Percentiles rank a stretch among this genome's conserved stretches.
Evolutionary conservation across 2,888 invertebrate genomes (phyloP).

Genomic region (Ormyrus pomaceus): DNA sequence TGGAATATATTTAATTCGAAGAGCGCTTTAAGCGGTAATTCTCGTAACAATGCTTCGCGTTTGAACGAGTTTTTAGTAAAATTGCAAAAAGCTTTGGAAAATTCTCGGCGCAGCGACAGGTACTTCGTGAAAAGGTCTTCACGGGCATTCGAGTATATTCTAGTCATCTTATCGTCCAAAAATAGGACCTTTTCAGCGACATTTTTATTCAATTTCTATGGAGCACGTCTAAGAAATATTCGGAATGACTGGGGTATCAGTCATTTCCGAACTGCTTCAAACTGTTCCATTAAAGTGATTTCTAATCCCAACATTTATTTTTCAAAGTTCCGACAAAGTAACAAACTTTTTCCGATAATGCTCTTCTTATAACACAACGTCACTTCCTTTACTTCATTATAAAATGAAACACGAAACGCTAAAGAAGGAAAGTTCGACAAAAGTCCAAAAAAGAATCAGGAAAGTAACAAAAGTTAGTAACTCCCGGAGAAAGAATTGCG

Average conservation of each 20-base stretch:
- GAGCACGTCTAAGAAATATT: neutral
- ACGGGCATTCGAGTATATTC: too few relatives aligned
- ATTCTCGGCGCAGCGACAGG: too few relatives aligned
- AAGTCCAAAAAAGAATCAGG: neutral
- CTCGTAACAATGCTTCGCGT: too few relatives aligned
- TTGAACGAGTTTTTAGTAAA: too few relatives aligned
- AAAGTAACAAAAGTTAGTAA: slow-evolving; percentile 13
- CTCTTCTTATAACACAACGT: slow-evolving; percentile 7
- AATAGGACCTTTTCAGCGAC: neutral
- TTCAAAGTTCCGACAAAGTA: slow-evolving; percentile 3
- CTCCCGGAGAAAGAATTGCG: neutral
- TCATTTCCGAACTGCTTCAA: too few relatives aligned
- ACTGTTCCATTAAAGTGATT: neutral
- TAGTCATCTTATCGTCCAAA: too few relatives aligned
- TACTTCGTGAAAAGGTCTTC: too few relatives aligned
- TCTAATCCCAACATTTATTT: slow-evolving; percentile 7
- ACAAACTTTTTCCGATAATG: slow-evolving; percentile 29
- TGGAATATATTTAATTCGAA: too few relatives aligned
- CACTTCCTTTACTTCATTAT: slow-evolving; percentile 20
- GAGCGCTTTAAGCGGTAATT: too few relatives aligned
- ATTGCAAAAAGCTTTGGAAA: too few relatives aligned
- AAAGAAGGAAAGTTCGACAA: slow-evolving; percentile 19
- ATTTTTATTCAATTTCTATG: neutral
- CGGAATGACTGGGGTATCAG: too few relatives aligned
- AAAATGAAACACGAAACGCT: slow-evolving; percentile 7